These are phyloP conservation scores for Microplitis mediator DNA, from an alignment of 1,140 invertebrate species.

Conservation along the genomic window DNA sequence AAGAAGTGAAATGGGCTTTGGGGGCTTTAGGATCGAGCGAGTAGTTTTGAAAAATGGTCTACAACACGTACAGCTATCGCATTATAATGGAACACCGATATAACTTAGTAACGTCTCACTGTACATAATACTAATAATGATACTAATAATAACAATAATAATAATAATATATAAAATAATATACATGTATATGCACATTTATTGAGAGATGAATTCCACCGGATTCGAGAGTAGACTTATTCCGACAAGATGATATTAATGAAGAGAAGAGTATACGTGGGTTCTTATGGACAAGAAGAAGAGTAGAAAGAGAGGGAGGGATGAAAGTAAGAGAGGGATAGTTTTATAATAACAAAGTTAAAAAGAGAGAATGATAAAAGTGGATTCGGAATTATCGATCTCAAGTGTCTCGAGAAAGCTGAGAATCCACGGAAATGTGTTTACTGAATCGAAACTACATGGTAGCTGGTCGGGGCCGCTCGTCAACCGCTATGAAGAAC, in stretches of 20 bases:
- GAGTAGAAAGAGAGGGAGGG: background rate
- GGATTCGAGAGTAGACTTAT: constrained; percentile 22
- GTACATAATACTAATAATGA: background rate
- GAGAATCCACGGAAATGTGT: constrained; percentile 31
- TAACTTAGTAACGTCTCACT: background rate
- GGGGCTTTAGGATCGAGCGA: background rate
- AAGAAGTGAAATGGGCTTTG: background rate
- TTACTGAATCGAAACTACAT: constrained; percentile 24
- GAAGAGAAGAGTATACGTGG: constrained; percentile 21
- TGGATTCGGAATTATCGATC: constrained; percentile 13
- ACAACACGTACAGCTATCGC: background rate
- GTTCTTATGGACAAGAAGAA: background rate
- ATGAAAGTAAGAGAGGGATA: background rate
- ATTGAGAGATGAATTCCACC: constrained; percentile 24
- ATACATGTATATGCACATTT: background rate
- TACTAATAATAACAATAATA: background rate
- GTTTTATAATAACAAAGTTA: constrained; percentile 15
- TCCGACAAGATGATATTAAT: constrained; percentile 30
- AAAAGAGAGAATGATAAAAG: constrained; percentile 5
- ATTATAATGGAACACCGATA: constrained; percentile 4
- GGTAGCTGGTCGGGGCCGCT: background rate
- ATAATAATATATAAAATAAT: background rate
- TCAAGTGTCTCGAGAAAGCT: constrained; percentile 10
- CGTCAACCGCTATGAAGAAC: constrained; percentile 28
- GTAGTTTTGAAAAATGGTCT: background rate